Conservation (phyloP, 2,797 vertebrate species). For the Emys orbicularis region DNA sequence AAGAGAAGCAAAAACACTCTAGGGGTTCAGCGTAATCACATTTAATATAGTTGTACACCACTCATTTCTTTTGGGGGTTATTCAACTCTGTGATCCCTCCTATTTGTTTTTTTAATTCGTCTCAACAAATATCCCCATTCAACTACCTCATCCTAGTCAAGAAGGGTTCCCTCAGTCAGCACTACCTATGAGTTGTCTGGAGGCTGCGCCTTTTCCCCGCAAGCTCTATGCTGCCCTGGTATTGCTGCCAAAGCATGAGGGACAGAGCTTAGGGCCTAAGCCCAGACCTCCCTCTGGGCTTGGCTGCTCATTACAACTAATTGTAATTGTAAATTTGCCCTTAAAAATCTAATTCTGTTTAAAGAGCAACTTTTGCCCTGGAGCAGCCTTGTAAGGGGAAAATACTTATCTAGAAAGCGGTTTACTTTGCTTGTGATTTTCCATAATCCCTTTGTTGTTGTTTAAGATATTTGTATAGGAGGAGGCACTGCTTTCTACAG, state of each 20-base stretch:
- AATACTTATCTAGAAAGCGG: conserved; percentile 74
- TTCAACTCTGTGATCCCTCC: not conserved
- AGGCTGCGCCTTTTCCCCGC: rapidly evolving
- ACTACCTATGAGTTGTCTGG: not conserved
- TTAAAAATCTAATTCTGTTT: conserved; percentile 78
- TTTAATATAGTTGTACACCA: not conserved
- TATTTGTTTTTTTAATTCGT: not conserved
- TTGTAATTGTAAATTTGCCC: conserved; percentile 80
- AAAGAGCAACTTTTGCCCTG: conserved; percentile 80
- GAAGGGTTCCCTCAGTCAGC: not conserved
- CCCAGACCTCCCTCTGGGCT: conserved; percentile 64
- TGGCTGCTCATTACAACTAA: conserved; percentile 70
- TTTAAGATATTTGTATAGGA: conserved; percentile 32
- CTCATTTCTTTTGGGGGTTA: not conserved
- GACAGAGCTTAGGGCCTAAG: conserved; percentile 45
- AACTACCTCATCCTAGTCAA: not conserved
- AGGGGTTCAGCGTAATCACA: not conserved
- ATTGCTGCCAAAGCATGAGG: conserved; percentile 34
- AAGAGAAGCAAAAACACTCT: not conserved
- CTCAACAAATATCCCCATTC: not conserved
- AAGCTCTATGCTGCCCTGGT: not conserved
- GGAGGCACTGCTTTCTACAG: conserved; percentile 18
- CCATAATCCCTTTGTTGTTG: conserved; percentile 68
- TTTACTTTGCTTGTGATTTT: conserved; percentile 76
- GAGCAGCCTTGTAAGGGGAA: conserved; percentile 74